Percentiles rank a stretch among this genome's conserved stretches.
phyloP scores from a whole-genome alignment of 2,888 invertebrate species.

The Ctena decussata region DNA sequence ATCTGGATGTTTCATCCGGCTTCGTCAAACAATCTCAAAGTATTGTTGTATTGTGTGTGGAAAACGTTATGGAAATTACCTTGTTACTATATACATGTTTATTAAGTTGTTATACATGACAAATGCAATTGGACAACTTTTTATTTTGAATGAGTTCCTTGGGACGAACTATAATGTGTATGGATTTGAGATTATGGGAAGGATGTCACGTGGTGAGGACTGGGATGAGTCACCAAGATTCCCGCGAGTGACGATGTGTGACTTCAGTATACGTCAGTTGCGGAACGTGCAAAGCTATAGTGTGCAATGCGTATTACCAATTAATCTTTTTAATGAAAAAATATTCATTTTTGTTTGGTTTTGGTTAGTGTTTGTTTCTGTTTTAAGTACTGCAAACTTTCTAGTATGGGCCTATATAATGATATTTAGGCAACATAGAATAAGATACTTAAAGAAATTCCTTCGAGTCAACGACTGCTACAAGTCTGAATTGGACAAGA shows the following conservation, averaged over 20 bases:
- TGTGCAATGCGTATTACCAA: slow-evolving; percentile 87
- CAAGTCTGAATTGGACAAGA: slow-evolving; percentile 84
- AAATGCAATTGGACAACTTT: slow-evolving; percentile 87
- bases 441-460: slow-evolving; percentile 84
- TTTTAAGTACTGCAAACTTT: slow-evolving; percentile 87
- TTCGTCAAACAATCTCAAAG: slow-evolving; percentile 85
- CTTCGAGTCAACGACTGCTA: slow-evolving; percentile 83
- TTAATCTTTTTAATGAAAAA: slow-evolving; percentile 85
- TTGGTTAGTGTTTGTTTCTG: slow-evolving; percentile 88
- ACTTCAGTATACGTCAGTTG: slow-evolving; percentile 87
- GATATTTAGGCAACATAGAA: slow-evolving; percentile 82
- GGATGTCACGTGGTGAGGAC: slow-evolving; percentile 86
- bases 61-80: slow-evolving; percentile 87
- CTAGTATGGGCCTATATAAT: slow-evolving; percentile 87
- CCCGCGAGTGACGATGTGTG: slow-evolving; percentile 86
- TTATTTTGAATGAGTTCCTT: slow-evolving; percentile 88
- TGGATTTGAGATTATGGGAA: slow-evolving; percentile 88
- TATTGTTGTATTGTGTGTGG: slow-evolving; percentile 86
- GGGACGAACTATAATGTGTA: slow-evolving; percentile 87
- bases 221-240: slow-evolving; percentile 85
- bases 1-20: slow-evolving; percentile 85
- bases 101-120: slow-evolving; percentile 87
- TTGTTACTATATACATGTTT: slow-evolving; percentile 87
- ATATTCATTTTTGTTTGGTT: slow-evolving; percentile 88
- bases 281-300: slow-evolving; percentile 87